A percentile compares a stretch with the other conserved stretches of the same genome.
Evolutionary conservation across 2,797 vertebrate species (phyloP).

Genomic region (Scolopax rusticola): DNA sequence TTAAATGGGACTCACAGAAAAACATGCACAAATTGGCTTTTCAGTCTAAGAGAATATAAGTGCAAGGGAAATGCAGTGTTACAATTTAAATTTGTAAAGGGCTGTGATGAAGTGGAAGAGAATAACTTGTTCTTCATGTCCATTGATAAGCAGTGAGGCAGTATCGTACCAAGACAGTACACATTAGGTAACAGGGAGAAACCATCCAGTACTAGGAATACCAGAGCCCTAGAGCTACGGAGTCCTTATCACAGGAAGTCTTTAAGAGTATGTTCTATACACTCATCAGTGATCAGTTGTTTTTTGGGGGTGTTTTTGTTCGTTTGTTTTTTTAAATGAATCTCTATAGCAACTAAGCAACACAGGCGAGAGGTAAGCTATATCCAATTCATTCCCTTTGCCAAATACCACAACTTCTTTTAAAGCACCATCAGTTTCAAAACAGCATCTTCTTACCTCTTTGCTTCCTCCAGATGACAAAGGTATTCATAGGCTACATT

Average conservation of each 20-base stretch:
- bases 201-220: background rate
- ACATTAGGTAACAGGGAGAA: background rate
- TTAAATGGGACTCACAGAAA: background rate
- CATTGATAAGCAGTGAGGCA: background rate
- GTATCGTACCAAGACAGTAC: background rate
- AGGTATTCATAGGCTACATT: slow-evolving; percentile 99
- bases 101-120: background rate
- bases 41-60: background rate
- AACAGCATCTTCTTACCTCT: slow-evolving; percentile 82
- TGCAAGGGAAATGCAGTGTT: background rate
- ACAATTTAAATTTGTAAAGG: background rate
- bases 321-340: background rate
- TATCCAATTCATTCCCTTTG: background rate
- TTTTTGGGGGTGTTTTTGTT: background rate
- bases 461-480: slow-evolving; percentile 97
- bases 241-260: background rate
- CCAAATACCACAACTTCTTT: background rate
- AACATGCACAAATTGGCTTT: background rate
- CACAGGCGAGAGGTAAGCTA: background rate
- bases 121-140: background rate
- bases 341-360: background rate
- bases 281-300: fast-evolving
- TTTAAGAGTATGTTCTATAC: background rate
- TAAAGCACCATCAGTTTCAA: background rate
- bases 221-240: background rate